Percentiles rank a stretch among this genome's conserved stretches.
Evolutionary conservation across 2,113 vertebrate genomes (phyloP).

Genomic region (Scopus umbretta): DNA sequence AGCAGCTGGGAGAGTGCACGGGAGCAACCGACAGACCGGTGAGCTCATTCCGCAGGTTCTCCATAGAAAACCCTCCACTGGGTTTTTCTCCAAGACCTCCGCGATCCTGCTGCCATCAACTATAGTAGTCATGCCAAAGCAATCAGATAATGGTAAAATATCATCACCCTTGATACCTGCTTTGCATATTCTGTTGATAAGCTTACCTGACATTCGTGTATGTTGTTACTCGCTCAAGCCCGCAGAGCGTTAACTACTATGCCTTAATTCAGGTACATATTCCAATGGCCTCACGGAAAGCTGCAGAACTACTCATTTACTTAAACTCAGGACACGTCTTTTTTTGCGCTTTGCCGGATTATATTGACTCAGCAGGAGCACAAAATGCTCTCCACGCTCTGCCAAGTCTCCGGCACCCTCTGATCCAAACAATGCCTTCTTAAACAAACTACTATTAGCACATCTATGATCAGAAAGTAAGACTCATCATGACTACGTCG

Average conservation of each 20-base stretch:
- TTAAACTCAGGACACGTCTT: not conserved
- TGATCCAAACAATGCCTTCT: not conserved
- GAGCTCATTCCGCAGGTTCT: not conserved
- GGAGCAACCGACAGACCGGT: not conserved
- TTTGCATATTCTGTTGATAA: not conserved
- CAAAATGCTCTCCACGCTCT: not conserved
- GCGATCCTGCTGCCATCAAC: not conserved
- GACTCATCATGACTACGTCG: not conserved
- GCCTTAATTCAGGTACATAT: not conserved
- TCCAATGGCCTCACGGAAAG: not conserved
- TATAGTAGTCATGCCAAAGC: not conserved
- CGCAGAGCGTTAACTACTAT: not conserved
- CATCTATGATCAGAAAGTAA: not conserved
- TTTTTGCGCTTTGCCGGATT: not conserved
- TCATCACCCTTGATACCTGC: not conserved
- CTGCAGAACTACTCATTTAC: not conserved
- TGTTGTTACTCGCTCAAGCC: not conserved
- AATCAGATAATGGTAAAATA: not conserved
- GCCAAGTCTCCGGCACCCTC: not conserved
- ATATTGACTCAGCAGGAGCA: not conserved
- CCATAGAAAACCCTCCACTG: accelerated
- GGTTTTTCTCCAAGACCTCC: not conserved
- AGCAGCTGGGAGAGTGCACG: not conserved
- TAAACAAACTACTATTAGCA: not conserved
- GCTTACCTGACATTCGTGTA: not conserved